These are phyloP conservation scores for Hydriomena furcata DNA, from an alignment of 2,888 invertebrate genomes.

Conservation along the genomic window DNA sequence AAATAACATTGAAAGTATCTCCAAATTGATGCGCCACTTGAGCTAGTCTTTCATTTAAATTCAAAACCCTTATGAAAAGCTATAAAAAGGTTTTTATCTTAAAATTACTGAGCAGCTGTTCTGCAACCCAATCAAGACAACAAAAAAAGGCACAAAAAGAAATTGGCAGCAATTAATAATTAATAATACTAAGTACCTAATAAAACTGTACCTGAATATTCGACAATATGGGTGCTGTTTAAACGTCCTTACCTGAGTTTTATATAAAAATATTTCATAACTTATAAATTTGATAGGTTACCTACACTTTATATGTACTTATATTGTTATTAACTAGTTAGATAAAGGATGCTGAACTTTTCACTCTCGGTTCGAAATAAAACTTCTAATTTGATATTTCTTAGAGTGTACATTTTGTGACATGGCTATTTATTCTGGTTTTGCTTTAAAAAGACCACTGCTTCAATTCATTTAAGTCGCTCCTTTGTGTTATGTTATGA, in stretches of 20 bases:
- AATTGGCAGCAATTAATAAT: too few relatives aligned
- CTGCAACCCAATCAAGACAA: too few relatives aligned
- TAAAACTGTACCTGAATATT: neutral
- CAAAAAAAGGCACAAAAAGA: too few relatives aligned
- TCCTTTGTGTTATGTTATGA: neutral
- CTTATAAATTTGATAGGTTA: neutral
- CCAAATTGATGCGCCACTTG: too few relatives aligned
- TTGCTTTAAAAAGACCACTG: constrained; percentile 3
- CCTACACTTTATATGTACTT: constrained; percentile 11
- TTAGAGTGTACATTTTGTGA: constrained; percentile 39
- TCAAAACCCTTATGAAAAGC: too few relatives aligned
- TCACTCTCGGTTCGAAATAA: constrained; percentile 21
- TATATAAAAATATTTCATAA: neutral
- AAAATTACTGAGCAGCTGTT: too few relatives aligned
- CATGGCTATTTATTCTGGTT: constrained; percentile 16
- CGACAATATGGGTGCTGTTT: constrained; percentile 11
- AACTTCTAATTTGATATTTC: constrained; percentile 52
- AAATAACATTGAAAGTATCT: too few relatives aligned
- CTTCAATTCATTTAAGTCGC: neutral
- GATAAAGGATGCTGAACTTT: constrained; percentile 32
- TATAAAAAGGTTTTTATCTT: too few relatives aligned
- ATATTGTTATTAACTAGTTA: constrained; percentile 5
- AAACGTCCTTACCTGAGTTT: constrained; percentile 14
- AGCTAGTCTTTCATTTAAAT: too few relatives aligned
- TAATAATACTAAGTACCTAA: too few relatives aligned